Conservation (phyloP, 2,113 vertebrate genomes). For the Plotosus lineatus region DNA sequence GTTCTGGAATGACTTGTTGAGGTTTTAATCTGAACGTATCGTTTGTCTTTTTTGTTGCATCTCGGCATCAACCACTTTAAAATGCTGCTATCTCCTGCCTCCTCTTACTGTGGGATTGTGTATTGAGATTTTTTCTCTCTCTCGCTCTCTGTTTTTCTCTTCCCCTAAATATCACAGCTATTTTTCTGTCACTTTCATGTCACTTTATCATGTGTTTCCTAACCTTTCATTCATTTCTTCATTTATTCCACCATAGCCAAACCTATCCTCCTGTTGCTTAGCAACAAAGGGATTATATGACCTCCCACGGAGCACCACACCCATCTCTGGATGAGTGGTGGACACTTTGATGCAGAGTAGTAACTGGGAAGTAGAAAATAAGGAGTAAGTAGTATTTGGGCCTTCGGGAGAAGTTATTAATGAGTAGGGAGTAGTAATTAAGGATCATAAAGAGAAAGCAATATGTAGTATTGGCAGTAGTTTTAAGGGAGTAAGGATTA, state of each 20-base stretch:
- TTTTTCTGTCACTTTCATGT: background rate
- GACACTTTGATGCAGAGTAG: background rate
- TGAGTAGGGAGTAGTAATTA: background rate
- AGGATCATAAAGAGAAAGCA: too few species aligned
- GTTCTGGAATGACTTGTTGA: background rate
- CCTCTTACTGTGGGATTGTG: background rate
- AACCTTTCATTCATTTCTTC: background rate
- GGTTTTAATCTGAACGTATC: background rate
- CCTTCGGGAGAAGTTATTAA: too few species aligned
- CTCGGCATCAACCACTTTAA: background rate
- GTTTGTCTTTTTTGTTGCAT: background rate
- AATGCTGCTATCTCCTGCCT: background rate
- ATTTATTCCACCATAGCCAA: background rate
- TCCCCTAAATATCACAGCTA: background rate
- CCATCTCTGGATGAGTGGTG: background rate
- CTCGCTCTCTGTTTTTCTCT: background rate
- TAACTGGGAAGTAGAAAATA: background rate
- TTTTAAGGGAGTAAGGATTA: background rate
- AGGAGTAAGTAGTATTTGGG: too few species aligned
- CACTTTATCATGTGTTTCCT: background rate
- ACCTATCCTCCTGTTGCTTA: slow-evolving; percentile 19
- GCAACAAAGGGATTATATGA: slow-evolving; percentile 27
- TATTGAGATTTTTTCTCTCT: background rate
- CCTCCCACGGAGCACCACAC: background rate
- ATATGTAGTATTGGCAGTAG: background rate